Evolutionary conservation across 2,888 invertebrate genomes (phyloP).

Genomic region (Meganola albula): DNA sequence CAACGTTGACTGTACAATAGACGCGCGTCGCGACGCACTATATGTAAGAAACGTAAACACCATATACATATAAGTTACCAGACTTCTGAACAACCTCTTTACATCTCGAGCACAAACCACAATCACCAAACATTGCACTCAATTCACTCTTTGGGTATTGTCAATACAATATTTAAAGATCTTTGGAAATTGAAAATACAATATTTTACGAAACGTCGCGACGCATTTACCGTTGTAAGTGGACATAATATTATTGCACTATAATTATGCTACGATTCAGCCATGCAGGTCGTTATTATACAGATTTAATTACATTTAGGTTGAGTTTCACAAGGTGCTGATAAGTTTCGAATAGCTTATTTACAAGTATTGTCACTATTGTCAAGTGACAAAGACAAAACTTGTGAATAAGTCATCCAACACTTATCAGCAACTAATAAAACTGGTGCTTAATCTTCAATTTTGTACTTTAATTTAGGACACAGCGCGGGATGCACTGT

Average conservation of each 20-base stretch:
- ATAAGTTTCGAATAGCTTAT: no score
- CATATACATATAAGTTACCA: slow-evolving; percentile 59
- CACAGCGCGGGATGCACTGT: no score
- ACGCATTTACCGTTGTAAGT: slow-evolving; percentile 36
- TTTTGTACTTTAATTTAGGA: slow-evolving; percentile 73
- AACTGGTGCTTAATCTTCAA: no score
- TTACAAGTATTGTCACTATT: slow-evolving; percentile 14
- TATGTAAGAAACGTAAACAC: slow-evolving; percentile 43
- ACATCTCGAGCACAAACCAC: slow-evolving; percentile 44
- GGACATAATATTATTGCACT: slow-evolving; percentile 67
- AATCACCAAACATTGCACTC: slow-evolving; percentile 56
- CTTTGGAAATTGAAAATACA: slow-evolving; percentile 61
- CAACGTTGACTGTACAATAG: slow-evolving; percentile 48
- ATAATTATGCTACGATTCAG: slow-evolving; percentile 62
- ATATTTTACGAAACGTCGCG: slow-evolving; percentile 48
- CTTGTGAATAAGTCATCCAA: no score
- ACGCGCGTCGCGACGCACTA: slow-evolving; percentile 37
- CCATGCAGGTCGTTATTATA: slow-evolving; percentile 42
- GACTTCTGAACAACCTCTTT: slow-evolving; percentile 41
- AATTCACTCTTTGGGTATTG: slow-evolving; percentile 45
- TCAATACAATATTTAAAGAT: slow-evolving; percentile 53
- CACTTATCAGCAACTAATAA: no score
- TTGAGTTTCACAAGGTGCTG: no score
- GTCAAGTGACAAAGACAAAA: no score
- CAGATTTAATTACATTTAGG: slow-evolving; percentile 51